Percentiles rank a stretch among this genome's conserved stretches.
These are phyloP conservation scores for Neoaliturus tenellus DNA, from an alignment of 2,888 invertebrate genomes.

Conservation along the genomic window DNA sequence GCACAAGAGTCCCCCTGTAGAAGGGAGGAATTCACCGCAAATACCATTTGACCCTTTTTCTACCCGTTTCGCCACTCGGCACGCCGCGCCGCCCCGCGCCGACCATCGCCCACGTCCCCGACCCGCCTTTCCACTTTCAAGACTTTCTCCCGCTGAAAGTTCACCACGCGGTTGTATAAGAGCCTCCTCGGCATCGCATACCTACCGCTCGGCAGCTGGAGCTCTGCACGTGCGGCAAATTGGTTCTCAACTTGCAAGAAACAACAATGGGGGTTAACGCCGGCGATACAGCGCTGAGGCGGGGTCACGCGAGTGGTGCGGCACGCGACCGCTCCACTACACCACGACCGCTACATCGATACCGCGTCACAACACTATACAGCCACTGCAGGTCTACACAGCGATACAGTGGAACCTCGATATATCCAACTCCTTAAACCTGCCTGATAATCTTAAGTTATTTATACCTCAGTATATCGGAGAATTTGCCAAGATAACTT, in stretches of 20 bases:
- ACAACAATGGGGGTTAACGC: not conserved
- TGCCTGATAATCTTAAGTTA: too few species aligned
- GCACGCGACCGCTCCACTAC: not conserved
- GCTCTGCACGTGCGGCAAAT: not conserved
- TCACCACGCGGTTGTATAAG: not conserved
- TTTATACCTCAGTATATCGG: too few species aligned
- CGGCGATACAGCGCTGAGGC: not conserved
- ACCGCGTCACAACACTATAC: too few species aligned
- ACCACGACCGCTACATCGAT: not conserved
- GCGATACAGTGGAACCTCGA: too few species aligned
- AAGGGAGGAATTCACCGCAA: too few species aligned
- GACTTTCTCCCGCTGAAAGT: slow-evolving; percentile 8
- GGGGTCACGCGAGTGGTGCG: not conserved
- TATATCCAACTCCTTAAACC: too few species aligned
- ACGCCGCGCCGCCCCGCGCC: not conserved
- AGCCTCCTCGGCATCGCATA: not conserved
- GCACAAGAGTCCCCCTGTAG: too few species aligned
- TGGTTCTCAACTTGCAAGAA: not conserved
- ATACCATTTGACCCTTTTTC: too few species aligned
- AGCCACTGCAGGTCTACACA: too few species aligned
- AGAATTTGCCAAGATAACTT: too few species aligned
- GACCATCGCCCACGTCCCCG: not conserved
- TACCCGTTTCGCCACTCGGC: too few species aligned
- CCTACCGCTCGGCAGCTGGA: not conserved
- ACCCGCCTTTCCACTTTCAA: not conserved